Percentiles rank a stretch among this genome's conserved stretches.
Conservation (phyloP, 2,797 vertebrate genomes). For the Rhynchotus rufescens region DNA sequence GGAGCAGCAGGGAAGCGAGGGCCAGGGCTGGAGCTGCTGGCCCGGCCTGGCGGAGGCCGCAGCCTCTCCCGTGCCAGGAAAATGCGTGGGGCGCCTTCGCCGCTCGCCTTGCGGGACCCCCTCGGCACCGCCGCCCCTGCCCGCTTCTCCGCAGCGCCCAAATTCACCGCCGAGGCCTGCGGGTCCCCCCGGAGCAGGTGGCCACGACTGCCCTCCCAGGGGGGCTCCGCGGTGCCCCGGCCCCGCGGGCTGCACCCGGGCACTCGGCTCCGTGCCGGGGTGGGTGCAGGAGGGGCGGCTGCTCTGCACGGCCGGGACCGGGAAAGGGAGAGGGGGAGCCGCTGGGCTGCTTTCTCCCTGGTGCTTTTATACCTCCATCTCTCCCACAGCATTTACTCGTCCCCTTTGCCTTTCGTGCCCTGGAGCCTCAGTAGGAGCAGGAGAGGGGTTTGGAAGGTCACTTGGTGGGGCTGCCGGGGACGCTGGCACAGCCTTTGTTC, state of each 20-base stretch:
- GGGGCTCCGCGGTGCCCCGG: accelerated
- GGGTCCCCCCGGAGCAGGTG: not conserved
- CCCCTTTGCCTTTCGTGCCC: not conserved
- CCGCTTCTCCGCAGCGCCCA: not conserved
- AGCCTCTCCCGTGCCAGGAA: slow-evolving; percentile 35
- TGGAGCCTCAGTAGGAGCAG: not conserved
- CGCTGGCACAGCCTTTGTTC: too few relatives aligned
- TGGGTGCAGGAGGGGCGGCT: not conserved
- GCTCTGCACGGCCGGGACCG: not conserved
- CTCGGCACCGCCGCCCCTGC: not conserved
- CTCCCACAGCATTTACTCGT: accelerated
- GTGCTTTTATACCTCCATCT: not conserved
- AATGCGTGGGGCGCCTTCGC: slow-evolving; percentile 41
- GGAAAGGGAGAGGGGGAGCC: not conserved
- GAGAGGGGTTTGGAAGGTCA: not conserved
- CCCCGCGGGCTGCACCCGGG: accelerated
- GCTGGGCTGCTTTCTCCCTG: accelerated
- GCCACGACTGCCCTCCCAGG: not conserved
- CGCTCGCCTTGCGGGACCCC: not conserved
- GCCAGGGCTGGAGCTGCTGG: slow-evolving; percentile 9
- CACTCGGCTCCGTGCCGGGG: not conserved
- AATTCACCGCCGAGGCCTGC: too few relatives aligned
- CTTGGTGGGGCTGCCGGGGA: not conserved
- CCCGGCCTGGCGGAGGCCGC: not conserved
- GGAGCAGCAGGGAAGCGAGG: slow-evolving; percentile 18